Percentiles rank a stretch among this genome's conserved stretches.
Conservation (phyloP, 2,888 invertebrate species). For the Eumerus sabulonum region DNA sequence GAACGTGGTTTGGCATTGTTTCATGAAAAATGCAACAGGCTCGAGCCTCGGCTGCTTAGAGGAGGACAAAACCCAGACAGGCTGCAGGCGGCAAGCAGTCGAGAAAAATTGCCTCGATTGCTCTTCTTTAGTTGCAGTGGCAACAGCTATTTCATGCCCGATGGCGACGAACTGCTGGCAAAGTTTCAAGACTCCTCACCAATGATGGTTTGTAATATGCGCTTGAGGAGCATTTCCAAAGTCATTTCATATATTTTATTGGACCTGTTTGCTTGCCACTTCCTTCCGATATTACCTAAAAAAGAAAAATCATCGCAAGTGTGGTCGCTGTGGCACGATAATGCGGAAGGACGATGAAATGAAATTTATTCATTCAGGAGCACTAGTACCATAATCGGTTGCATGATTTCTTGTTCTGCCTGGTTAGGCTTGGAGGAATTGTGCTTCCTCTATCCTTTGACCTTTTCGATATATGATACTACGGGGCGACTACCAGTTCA, state of each 20-base stretch:
- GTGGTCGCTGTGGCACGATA: conserved; percentile 11
- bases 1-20: conserved; percentile 70
- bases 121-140: conserved; percentile 25
- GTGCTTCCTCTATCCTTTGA: conserved; percentile 18
- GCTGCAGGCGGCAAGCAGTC: conserved; percentile 47
- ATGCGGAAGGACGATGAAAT: conserved; percentile 10
- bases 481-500: background rate
- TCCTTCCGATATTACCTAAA: conserved; percentile 64
- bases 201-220: conserved; percentile 43
- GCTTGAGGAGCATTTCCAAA: conserved; percentile 52
- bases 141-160: conserved; percentile 19
- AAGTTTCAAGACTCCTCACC: conserved; percentile 69
- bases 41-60: conserved; percentile 17
- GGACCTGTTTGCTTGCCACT: conserved; percentile 67
- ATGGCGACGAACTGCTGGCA: conserved; percentile 46
- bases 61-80: conserved; percentile 15
- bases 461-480: conserved; percentile 11
- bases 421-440: conserved; percentile 52
- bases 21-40: conserved; percentile 71
- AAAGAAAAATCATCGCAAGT: background rate
- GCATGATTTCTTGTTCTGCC: conserved; percentile 54
- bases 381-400: conserved; percentile 56
- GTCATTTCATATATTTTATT: conserved; percentile 67
- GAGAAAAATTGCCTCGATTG: conserved; percentile 58
- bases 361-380: conserved; percentile 65